phyloP scores from a whole-genome alignment of 2,888 invertebrate species.

The Amaurobius ferox region DNA sequence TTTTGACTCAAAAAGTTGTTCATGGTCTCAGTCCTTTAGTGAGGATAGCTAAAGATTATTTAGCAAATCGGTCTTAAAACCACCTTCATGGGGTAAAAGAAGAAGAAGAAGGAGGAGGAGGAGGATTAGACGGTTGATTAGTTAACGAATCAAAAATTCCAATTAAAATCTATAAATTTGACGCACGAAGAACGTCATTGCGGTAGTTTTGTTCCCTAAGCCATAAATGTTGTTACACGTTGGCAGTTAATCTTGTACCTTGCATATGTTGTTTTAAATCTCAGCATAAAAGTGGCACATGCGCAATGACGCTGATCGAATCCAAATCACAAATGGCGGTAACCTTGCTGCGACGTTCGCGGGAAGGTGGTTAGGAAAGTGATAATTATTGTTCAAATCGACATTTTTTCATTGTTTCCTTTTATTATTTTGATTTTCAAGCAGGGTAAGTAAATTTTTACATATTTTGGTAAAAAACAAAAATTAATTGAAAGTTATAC shows the following conservation, averaged over 20 bases:
- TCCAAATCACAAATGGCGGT: slow-evolving; percentile 45
- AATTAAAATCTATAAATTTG: too few species aligned
- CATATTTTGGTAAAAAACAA: too few species aligned
- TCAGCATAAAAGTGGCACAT: slow-evolving; percentile 3
- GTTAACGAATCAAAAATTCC: too few species aligned
- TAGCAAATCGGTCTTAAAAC: too few species aligned
- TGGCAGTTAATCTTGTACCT: background rate
- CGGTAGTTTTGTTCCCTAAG: background rate
- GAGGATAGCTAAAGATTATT: too few species aligned
- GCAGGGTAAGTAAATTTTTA: background rate
- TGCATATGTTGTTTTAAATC: background rate
- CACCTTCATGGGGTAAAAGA: too few species aligned
- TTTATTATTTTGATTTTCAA: background rate
- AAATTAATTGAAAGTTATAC: too few species aligned
- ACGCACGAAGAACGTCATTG: background rate
- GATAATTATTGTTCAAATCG: slow-evolving; percentile 25
- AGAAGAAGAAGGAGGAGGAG: too few species aligned
- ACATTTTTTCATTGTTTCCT: background rate
- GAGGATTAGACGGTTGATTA: too few species aligned
- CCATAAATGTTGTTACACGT: background rate
- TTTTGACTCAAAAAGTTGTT: too few species aligned
- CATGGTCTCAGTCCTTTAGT: too few species aligned
- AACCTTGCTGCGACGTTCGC: slow-evolving; percentile 29
- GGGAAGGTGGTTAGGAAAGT: slow-evolving; percentile 14
- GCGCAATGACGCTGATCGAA: slow-evolving; percentile 20